Conservation (phyloP, 2,113 vertebrate genomes). For the Calyptommatus sinebrachiatus region DNA sequence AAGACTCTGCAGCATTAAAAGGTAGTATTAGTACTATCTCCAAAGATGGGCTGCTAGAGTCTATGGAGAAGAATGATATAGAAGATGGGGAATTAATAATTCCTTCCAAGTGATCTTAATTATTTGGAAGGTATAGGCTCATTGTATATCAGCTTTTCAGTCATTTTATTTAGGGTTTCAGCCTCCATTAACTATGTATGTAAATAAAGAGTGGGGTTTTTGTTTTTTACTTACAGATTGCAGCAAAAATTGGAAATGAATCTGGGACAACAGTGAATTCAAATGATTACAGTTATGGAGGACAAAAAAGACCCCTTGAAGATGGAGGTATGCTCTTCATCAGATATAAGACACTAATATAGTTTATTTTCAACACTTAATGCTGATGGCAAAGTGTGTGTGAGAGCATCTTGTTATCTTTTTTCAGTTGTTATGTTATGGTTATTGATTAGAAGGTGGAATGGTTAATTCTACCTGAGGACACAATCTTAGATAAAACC, state of each 20-base stretch:
- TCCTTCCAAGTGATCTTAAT: neutral
- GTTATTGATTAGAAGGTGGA: conserved; percentile 10
- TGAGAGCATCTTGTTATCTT: neutral
- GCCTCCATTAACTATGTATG: no score
- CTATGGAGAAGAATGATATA: neutral
- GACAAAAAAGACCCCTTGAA: conserved; percentile 97
- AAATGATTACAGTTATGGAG: conserved; percentile 92
- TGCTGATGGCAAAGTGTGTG: neutral
- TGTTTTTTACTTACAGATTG: conserved; percentile 77
- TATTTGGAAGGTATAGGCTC: neutral
- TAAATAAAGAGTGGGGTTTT: no score
- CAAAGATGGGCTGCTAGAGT: neutral
- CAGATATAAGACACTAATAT: neutral
- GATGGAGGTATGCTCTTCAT: conserved; percentile 87
- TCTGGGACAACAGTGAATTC: conserved; percentile 83
- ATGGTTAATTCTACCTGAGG: neutral
- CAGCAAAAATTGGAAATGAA: conserved; percentile 97
- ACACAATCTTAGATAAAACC: neutral
- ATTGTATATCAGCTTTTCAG: no score
- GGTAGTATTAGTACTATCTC: neutral
- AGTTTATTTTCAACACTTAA: conserved; percentile 5
- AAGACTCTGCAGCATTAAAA: no score
- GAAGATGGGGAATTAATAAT: neutral
- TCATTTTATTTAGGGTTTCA: no score
- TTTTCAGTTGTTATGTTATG: conserved; percentile 29